Base-by-base conservation (phyloP, 2,797 vertebrate genomes). In the Coendou prehensilis region DNA sequence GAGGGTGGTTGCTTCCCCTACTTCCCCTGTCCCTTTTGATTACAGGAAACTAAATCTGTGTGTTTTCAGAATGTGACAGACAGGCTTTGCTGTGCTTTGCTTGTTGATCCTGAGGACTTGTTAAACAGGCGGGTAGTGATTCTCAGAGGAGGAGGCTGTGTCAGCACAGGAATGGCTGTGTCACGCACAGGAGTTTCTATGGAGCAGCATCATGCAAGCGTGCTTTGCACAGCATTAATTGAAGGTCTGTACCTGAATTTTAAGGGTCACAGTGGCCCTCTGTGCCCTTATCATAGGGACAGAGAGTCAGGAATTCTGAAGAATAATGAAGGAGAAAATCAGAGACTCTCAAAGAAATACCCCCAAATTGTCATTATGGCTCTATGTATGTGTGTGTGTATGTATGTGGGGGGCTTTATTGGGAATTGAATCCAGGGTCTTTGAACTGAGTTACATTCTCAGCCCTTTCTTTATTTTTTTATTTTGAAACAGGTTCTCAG, bases 11-110 rank as follows among this genome's bases (percentile, higher is more conserved):
- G 87, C 59, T 85, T 91, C n/a, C 30, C 79, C 59, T 56, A 6
- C 23, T 56, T 1, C 4, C 1, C 75, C 23, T 47, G 9, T 33
- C 75, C n/a, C 14, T 69, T 91, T 91, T 20, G 22, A 22, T 71
- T 56, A 20, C 0, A 2, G 18, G 4, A 59, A 94, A 88, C 85
- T 50, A 76, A 85, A 83, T 52, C 14, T 94, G 33, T 37, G 41
- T 28, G 2, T 89, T 89, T 64, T 82, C 30, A 94, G 79, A 91
- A 83, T 0, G 18, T 28, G 18, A 61, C 47, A 86, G 41, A n/a
- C 18, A 82, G 50, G 54, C 87, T 41, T 73, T 75, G 67, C 18
- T 76, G 45, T 73, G 54, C 30, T 92, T 96, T 87, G 33, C 73
- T 78, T 67, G 30, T 26, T 73, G 57, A 50, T 73, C 89, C 81